Evolutionary conservation across 1,140 invertebrate genomes (phyloP), one percentile per base, ranked within the genome.

Genomic region (Drosophila triauraria): DNA sequence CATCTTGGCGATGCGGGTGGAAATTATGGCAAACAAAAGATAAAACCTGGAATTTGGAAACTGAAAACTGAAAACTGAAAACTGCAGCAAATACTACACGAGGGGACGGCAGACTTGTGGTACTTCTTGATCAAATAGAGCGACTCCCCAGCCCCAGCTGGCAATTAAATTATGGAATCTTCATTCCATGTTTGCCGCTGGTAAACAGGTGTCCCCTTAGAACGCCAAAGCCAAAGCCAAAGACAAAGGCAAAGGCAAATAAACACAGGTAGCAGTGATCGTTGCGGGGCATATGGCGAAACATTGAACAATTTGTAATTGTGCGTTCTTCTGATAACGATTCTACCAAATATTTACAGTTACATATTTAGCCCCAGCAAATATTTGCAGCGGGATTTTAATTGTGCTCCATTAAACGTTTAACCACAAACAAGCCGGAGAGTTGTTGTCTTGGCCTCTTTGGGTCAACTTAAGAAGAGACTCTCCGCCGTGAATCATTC

Each of bases 271-370:
- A 85, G 85, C 84, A 79, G 35, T 67, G 60, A 71, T 53, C 63
- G 65, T 43, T 69, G 51, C 40, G 40, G 58, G 32, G n/a, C 51
- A 51, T 61, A 62, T 84, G 78, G 62, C 58, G 81, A 84, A 72
- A 90, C 60, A 78, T 72, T 90, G 85, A 85, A 90, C 70, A 81
- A 90, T 88, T 88, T 85, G 80, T 88, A 85, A 90, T 90, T 88
- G 85, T 88, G 84, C 81, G 84, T 87, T 59, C 62, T 71, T 54
- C 17, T 30, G 44, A 60, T 61, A 68, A 61, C 63, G 58, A 72
- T 74, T 70, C 44, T 9, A 17, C 5, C 70, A 90, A 88, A 88
- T 90, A 91, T 88, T 90, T 82, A 46, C 71, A 58, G 60, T 85
- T 88, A 78, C 75, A 77, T 77, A 88, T 88, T 51, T 51, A 76